These are phyloP conservation scores for Chromis chromis DNA, from an alignment of 2,797 vertebrate genomes.

Conservation along the genomic window DNA sequence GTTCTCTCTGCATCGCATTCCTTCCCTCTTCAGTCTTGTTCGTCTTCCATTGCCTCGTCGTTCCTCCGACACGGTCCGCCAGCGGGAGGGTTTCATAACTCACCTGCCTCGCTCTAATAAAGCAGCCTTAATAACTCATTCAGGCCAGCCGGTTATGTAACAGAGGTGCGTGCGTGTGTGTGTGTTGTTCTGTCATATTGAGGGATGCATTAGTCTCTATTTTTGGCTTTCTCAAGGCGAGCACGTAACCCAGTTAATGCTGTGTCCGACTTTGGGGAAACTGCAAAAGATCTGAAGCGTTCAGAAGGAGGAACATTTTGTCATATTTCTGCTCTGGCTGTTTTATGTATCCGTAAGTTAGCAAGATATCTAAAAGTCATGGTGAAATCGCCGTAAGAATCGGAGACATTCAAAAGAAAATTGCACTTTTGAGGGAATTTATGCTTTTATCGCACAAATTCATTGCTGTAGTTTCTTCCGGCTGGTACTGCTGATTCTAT, in stretches of 20 bases:
- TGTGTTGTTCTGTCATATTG: conserved; percentile 12
- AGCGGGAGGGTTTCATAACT: conserved; percentile 67
- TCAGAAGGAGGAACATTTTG: too few relatives aligned
- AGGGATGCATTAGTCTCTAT: not conserved
- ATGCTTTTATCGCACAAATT: too few relatives aligned
- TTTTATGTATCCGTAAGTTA: too few relatives aligned
- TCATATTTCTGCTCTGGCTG: too few relatives aligned
- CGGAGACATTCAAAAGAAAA: too few relatives aligned
- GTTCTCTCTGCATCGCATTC: conserved; percentile 7
- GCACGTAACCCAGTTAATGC: conserved; percentile 17
- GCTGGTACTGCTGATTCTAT: too few relatives aligned
- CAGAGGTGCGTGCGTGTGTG: conserved; percentile 29
- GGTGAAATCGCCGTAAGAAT: too few relatives aligned
- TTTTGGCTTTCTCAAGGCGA: conserved; percentile 21
- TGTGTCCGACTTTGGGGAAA: conserved; percentile 9
- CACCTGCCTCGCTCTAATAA: conserved; percentile 69
- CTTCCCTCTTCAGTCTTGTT: conserved; percentile 1
- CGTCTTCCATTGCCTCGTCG: not conserved
- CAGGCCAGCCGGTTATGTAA: conserved; percentile 67
- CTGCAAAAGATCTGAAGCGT: too few relatives aligned
- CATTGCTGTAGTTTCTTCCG: too few relatives aligned
- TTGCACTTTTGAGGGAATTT: too few relatives aligned
- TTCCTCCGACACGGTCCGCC: conserved; percentile 25
- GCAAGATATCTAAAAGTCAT: too few relatives aligned
- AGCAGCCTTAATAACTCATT: conserved; percentile 66